These are phyloP conservation scores for Bryconaethiops microstoma DNA, from an alignment of 2,797 vertebrate genomes.

Conservation along the genomic window DNA sequence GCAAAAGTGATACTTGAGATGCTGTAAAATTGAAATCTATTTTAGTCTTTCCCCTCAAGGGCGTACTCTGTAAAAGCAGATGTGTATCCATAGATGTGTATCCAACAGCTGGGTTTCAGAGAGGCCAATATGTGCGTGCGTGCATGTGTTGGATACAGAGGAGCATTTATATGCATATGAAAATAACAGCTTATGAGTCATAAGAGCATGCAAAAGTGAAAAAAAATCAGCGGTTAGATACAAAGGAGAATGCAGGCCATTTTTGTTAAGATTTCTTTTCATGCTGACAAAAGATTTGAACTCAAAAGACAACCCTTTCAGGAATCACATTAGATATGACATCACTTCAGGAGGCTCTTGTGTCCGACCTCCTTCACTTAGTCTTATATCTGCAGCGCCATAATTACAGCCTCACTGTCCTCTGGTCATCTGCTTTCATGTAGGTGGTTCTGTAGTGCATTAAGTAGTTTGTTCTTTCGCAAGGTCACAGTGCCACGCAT, in stretches of 20 bases:
- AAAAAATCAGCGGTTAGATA: not conserved
- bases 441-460: slow-evolving; percentile 12
- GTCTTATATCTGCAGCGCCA: slow-evolving; percentile 20
- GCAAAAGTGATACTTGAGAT: not conserved
- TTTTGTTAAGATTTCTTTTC: slow-evolving; percentile 43
- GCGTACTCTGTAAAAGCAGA: not conserved
- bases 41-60: not conserved
- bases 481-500: not conserved
- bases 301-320: slow-evolving; percentile 43
- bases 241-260: not conserved
- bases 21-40: not conserved
- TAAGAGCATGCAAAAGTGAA: not conserved
- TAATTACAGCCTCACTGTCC: slow-evolving; percentile 45
- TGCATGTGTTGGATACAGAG: not conserved
- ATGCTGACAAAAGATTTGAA: slow-evolving; percentile 40
- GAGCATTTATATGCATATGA: not conserved
- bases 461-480: not conserved
- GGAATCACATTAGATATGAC: slow-evolving; percentile 36
- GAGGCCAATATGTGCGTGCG: not conserved
- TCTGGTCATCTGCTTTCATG: slow-evolving; percentile 38
- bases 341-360: slow-evolving; percentile 34
- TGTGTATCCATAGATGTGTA: not conserved
- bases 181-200: not conserved
- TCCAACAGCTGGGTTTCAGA: slow-evolving; percentile 11
- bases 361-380: slow-evolving; percentile 8